Evolutionary conservation across 2,113 vertebrate species (phyloP), one percentile per base, ranked within the genome.

Genomic region (Carollia perspicillata): DNA sequence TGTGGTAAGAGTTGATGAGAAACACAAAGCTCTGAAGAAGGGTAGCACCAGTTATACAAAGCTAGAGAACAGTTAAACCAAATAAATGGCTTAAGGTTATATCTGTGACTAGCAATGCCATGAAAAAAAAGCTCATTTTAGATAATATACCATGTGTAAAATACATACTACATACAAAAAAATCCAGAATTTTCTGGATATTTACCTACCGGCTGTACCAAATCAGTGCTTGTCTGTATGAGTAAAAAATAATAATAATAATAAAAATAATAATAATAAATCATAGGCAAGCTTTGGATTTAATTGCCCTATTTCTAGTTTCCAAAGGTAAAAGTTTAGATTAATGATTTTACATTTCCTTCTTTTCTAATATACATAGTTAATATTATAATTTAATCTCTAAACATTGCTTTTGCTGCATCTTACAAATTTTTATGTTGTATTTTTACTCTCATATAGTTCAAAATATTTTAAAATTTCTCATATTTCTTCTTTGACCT

Each of bases 131-230:
- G 84, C 85, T 63, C 77, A 79, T 89, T 97, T 90, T 97, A 60
- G 93, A 96, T 74, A 98, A 74, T 63, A 85, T 28, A 71, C 2
- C 33, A 81, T 10, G 5, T 51, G 86, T n/a, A 88, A 33, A 97
- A 96, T 86, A 5, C 14, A 96, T 63, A 93, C 2, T 51, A 78
- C 92, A n/a, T 87, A 92, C 9, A 40, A 5, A 63, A 63, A 71
- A 66, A 72, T 1, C 40, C 77, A 96, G 86, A 93, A 51, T 78
- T 89, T 85, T 91, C 55, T 74, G 69, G 47, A 95, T 58, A 65
- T 97, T 95, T 98, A 99, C 99, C 99, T 99, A 99, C 99, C 98
- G 99, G 99, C 84, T 99, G 98, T 95, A 98, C 98, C 97, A 99
- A 95, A 93, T 99, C 99, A 58, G 98, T 97, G 95, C 98, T 99